These are phyloP conservation scores for Calliopum simillimum DNA, from an alignment of 2,888 invertebrate genomes.

Conservation along the genomic window DNA sequence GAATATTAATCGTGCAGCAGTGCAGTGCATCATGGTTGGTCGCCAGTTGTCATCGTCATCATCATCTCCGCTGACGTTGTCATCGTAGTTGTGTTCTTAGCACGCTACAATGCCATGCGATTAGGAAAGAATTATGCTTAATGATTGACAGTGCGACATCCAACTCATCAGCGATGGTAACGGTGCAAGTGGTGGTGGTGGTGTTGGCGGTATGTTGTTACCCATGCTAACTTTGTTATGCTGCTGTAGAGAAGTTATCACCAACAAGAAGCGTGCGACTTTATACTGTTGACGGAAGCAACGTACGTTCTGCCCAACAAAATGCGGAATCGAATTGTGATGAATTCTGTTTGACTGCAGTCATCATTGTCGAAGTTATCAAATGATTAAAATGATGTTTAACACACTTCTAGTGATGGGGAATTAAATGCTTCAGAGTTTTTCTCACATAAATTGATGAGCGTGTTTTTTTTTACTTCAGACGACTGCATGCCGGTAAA, in stretches of 20 bases:
- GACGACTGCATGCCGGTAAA: too few species aligned
- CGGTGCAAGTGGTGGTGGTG: not conserved
- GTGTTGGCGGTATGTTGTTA: not conserved
- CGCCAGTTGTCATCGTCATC: not conserved
- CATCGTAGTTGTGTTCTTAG: slow-evolving; percentile 9
- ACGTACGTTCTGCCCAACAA: slow-evolving; percentile 3
- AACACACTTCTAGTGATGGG: not conserved
- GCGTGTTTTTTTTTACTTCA: too few species aligned
- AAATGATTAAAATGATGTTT: not conserved
- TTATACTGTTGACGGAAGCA: not conserved
- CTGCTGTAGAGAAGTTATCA: not conserved
- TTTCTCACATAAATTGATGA: too few species aligned
- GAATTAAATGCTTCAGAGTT: too few species aligned
- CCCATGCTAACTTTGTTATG: too few species aligned
- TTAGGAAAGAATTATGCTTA: slow-evolving; percentile 15
- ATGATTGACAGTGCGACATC: slow-evolving; percentile 25
- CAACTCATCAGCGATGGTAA: not conserved
- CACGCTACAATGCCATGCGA: slow-evolving; percentile 7
- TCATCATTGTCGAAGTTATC: not conserved
- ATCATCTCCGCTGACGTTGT: too few species aligned
- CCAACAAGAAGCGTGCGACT: slow-evolving; percentile 15
- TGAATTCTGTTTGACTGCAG: slow-evolving; percentile 15
- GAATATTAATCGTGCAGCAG: slow-evolving; percentile 25
- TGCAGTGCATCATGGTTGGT: slow-evolving; percentile 24
- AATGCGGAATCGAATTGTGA: slow-evolving; percentile 29